Percentiles rank a stretch among this genome's conserved stretches.
Conservation (phyloP, 2,888 invertebrate species). For the Apocheima hispidaria region DNA sequence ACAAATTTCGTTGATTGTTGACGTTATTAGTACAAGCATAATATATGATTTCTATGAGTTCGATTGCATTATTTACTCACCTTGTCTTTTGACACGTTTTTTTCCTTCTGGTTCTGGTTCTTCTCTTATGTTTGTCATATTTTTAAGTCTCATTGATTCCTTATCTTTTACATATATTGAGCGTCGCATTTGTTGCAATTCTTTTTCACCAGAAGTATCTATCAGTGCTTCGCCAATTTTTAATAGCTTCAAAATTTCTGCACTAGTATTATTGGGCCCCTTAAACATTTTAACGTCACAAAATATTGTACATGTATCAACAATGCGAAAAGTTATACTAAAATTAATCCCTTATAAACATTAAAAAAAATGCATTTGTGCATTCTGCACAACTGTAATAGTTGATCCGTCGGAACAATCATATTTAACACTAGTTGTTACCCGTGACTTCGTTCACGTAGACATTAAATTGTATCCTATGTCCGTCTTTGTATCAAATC, state of each 20-base stretch:
- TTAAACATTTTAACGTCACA: background rate
- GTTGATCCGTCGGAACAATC: no score
- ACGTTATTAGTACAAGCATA: background rate
- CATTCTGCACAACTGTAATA: no score
- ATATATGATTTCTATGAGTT: background rate
- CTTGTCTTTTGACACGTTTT: slow-evolving; percentile 21
- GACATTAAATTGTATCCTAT: no score
- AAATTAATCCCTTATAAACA: no score
- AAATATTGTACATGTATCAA: no score
- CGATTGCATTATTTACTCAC: background rate
- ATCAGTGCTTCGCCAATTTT: background rate
- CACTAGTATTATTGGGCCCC: background rate
- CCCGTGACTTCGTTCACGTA: no score
- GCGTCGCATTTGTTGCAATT: background rate
- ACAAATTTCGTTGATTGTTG: background rate
- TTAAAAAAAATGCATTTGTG: no score
- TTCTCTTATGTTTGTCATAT: background rate
- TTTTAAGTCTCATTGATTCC: background rate
- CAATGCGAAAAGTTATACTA: no score
- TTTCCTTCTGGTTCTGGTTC: background rate
- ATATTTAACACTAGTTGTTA: no score
- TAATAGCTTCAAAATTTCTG: background rate
- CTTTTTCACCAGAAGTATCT: slow-evolving; percentile 1
- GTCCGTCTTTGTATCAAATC: no score
- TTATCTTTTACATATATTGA: background rate